phyloP scores from a whole-genome alignment of 2,113 vertebrate species.

The Romanogobio albipinnatus region DNA sequence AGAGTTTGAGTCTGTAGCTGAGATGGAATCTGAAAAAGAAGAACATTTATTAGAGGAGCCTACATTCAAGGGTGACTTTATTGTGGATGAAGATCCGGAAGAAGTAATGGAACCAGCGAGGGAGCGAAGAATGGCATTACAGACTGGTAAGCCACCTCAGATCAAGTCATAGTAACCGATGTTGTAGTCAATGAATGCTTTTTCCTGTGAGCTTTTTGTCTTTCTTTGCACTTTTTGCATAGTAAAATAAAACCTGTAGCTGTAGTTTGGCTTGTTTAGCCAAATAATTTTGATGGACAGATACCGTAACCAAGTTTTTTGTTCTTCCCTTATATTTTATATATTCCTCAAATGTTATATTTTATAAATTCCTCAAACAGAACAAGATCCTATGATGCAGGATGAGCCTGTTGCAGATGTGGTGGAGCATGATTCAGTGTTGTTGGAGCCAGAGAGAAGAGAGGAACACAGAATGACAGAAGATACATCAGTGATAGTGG shows the following conservation, averaged over 20 bases:
- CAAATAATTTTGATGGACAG: too few species aligned
- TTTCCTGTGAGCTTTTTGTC: too few species aligned
- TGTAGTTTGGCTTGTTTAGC: too few species aligned
- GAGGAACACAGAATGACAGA: slow-evolving; percentile 10
- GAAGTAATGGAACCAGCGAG: slow-evolving; percentile 5
- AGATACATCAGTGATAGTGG: not conserved
- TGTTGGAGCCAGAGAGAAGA: slow-evolving; percentile 1
- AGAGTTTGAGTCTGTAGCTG: not conserved
- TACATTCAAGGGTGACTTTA: not conserved
- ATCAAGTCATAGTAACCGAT: too few species aligned
- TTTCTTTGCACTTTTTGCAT: too few species aligned
- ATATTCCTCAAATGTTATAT: too few species aligned
- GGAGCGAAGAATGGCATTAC: not conserved
- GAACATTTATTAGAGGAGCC: not conserved
- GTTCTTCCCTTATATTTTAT: too few species aligned
- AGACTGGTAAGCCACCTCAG: not conserved
- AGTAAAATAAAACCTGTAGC: too few species aligned
- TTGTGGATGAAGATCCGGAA: slow-evolving; percentile 7
- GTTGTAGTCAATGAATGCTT: too few species aligned
- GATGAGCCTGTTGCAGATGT: not conserved
- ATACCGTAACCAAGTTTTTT: too few species aligned
- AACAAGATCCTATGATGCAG: not conserved
- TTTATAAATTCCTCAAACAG: not conserved
- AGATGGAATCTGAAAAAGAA: slow-evolving; percentile 36
- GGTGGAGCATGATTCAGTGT: not conserved